Percentiles rank a stretch among this genome's conserved stretches.
These are phyloP conservation scores for Euthynnus affinis DNA, from an alignment of 2,797 vertebrate genomes.

Conservation along the genomic window DNA sequence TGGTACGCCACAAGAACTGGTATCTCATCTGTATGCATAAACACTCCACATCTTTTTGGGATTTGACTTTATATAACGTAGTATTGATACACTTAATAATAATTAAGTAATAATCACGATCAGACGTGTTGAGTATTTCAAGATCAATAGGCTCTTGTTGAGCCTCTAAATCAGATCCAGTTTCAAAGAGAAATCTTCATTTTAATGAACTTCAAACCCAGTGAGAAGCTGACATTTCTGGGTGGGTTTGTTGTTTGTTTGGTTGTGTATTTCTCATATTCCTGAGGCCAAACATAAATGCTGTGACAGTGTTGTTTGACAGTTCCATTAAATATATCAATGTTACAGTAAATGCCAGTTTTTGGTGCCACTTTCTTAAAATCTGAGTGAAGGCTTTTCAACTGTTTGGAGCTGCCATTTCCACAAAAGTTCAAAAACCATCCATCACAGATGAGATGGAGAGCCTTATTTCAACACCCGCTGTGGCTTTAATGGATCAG, in stretches of 20 bases:
- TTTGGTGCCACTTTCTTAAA: neutral
- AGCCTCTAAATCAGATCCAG: neutral
- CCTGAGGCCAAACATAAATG: neutral
- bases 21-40: constrained; percentile 11
- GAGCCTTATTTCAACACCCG: neutral
- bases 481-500: neutral
- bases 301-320: neutral
- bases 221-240: too few species aligned
- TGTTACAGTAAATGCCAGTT: neutral
- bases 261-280: neutral
- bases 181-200: neutral
- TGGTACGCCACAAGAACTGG: constrained; percentile 6
- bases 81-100: neutral
- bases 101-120: neutral
- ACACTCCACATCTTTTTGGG: constrained; percentile 4
- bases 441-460: neutral
- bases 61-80: neutral
- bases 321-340: neutral
- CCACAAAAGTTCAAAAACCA: constrained; percentile 9
- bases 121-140: neutral
- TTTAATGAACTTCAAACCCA: neutral
- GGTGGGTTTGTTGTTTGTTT: neutral
- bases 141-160: neutral
- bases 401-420: neutral
- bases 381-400: neutral